Evolutionary conservation across 2,888 invertebrate genomes (phyloP), one percentile per base, ranked within the genome.

Genomic region (Drosophila siamana): DNA sequence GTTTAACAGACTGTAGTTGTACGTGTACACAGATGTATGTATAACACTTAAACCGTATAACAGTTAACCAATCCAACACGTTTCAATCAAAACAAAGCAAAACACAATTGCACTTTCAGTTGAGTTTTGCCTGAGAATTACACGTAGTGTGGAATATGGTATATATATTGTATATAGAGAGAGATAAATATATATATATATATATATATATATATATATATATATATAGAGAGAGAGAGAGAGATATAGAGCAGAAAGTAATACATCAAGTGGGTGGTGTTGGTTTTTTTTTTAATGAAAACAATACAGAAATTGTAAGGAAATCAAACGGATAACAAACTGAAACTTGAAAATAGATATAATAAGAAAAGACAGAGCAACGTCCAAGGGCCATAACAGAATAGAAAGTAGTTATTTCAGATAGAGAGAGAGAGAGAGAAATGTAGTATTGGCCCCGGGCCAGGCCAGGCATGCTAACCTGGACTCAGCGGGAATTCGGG

Each of bases 401-500:
- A 11, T 38, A 38, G 9, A 11, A 30, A 30, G 30, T 30, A 38
- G 13, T 38, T 15, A 15, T 38, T n/a, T n/a, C n/a, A n/a, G n/a
- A 4, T 15, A n/a, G 33, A 33, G n/a, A 33, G 33, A 4, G 33
- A 4, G 33, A 33, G 33, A 33, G 30, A 30, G 28, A 30, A 4
- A 30, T 11, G n/a, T 11, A 33, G 36, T 38, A 38, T 15, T 56
- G 19, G 19, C 46, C 50, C 43, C 38, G 48, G n/a, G 28, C 30
- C 9, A 41, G 22, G 86, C 91, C 91, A 88, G 90, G 89, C 82
- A 86, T 88, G 90, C 92, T 92, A 92, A 92, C 92, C 92, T 92
- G 92, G 92, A 91, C 92, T 91, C 80, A 92, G 88, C 85, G 92
- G 92, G 88, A 92, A 91, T 76, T 91, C 88, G 83, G 92, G 92